phyloP scores from a whole-genome alignment of 2,888 invertebrate genomes.

The Acanthoscelides obtectus region DNA sequence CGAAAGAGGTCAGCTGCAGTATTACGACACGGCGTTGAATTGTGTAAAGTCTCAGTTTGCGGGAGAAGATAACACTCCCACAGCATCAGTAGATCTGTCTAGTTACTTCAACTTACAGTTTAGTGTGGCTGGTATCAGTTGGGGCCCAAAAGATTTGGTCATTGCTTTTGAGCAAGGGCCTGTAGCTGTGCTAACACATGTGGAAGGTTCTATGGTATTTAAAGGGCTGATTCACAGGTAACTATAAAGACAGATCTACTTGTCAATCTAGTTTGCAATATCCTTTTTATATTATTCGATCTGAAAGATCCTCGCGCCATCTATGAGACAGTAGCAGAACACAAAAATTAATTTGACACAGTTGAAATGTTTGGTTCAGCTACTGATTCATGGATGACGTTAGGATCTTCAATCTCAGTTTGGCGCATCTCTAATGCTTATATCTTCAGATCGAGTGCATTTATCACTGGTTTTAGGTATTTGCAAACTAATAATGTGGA shows the following conservation, averaged over 20 bases:
- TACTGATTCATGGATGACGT: no score
- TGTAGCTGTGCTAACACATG: constrained; percentile 42
- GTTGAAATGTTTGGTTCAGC: no score
- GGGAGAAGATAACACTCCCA: constrained; percentile 60
- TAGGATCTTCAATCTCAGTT: no score
- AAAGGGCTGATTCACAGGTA: constrained; percentile 16
- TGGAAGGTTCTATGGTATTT: constrained; percentile 35
- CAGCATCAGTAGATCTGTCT: constrained; percentile 61
- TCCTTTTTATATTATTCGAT: no score
- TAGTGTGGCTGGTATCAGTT: constrained; percentile 38
- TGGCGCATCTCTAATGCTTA: no score
- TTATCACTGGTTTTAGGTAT: constrained; percentile 43
- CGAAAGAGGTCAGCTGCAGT: constrained; percentile 68
- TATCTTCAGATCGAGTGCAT: no score
- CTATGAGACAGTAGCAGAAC: no score
- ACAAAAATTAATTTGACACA: no score
- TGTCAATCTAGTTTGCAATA: no score
- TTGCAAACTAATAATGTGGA: constrained; percentile 60
- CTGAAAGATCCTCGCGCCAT: no score
- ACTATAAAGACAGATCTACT: no score
- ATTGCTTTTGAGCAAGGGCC: constrained; percentile 62
- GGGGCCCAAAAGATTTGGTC: constrained; percentile 47
- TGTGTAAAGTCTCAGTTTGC: constrained; percentile 62
- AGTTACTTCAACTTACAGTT: constrained; percentile 50
- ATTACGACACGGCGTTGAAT: constrained; percentile 68